Evolutionary conservation across 1,140 invertebrate genomes (phyloP).

Genomic region (Vanessa tameamea): DNA sequence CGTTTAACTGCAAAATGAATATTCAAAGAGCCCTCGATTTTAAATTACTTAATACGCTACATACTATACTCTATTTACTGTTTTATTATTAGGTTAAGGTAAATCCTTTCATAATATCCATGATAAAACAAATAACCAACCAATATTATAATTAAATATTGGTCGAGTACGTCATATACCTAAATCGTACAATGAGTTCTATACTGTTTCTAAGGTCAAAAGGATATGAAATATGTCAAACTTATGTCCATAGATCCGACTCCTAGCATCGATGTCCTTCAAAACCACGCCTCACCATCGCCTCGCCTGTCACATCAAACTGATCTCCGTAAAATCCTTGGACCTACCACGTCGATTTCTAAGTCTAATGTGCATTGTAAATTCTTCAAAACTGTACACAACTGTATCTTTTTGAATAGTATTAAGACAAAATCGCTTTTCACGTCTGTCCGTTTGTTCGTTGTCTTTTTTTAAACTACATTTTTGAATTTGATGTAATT

Average conservation of each 20-base stretch:
- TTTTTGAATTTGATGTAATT: too few species aligned
- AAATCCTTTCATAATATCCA: neutral
- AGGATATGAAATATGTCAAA: constrained; percentile 12
- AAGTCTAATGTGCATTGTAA: constrained; percentile 5
- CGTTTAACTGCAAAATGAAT: too few species aligned
- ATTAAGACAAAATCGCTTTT: too few species aligned
- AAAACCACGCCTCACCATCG: constrained; percentile 6
- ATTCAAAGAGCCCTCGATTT: too few species aligned
- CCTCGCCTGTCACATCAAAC: constrained; percentile 8
- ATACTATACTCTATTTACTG: too few species aligned
- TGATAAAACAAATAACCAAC: neutral
- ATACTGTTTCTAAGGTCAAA: neutral
- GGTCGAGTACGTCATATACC: constrained; percentile 1
- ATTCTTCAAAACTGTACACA: neutral
- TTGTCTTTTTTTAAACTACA: too few species aligned
- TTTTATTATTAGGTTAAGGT: too few species aligned
- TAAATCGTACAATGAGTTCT: neutral
- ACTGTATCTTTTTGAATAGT: neutral
- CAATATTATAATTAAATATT: neutral
- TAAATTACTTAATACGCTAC: too few species aligned
- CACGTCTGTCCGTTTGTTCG: too few species aligned
- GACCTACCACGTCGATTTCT: constrained; percentile 20
- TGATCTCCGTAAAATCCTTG: constrained; percentile 21
- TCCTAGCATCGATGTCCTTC: neutral
- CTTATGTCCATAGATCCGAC: neutral